Evolutionary conservation across 2,113 vertebrate genomes (phyloP).

Genomic region (Amphiprion percula): DNA sequence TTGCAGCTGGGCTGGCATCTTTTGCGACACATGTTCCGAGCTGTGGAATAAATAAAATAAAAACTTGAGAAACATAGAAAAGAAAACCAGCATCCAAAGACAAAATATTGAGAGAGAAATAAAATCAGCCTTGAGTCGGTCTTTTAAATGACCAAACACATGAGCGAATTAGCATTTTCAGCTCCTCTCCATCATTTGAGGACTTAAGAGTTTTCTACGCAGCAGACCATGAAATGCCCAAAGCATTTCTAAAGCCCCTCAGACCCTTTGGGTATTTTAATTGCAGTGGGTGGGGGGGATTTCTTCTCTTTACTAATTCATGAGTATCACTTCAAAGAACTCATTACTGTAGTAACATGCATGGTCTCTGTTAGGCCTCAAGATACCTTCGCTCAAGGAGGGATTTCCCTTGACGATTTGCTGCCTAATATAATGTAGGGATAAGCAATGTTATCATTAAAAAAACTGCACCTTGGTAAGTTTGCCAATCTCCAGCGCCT

Average conservation of each 20-base stretch:
- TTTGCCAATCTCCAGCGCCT: conserved; percentile 90
- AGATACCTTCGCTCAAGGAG: conserved; percentile 42
- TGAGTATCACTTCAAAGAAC: conserved; percentile 79
- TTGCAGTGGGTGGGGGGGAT: conserved; percentile 53
- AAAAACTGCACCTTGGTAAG: conserved; percentile 87
- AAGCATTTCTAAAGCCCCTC: conserved; percentile 69
- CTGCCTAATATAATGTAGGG: conserved; percentile 63
- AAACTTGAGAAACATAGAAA: conserved; percentile 57
- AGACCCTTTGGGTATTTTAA: conserved; percentile 76
- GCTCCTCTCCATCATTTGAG: conserved; percentile 29
- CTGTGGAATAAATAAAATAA: conserved; percentile 73
- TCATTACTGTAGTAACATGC: conserved; percentile 72
- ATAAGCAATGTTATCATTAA: conserved; percentile 65
- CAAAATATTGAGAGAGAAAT: not conserved
- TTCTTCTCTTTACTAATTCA: conserved; percentile 78
- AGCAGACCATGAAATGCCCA: conserved; percentile 75
- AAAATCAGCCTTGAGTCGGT: conserved; percentile 2
- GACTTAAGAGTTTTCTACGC: conserved; percentile 54
- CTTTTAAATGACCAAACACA: conserved; percentile 53
- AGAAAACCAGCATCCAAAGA: not conserved
- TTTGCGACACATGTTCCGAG: conserved; percentile 88
- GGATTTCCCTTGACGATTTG: conserved; percentile 61
- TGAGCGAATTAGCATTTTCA: conserved; percentile 26
- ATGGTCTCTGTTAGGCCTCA: conserved; percentile 51
- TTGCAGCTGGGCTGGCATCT: conserved; percentile 89